Percentiles rank a stretch among this genome's conserved stretches.
phyloP scores from a whole-genome alignment of 2,113 vertebrate species.

The Epinephelus lanceolatus region DNA sequence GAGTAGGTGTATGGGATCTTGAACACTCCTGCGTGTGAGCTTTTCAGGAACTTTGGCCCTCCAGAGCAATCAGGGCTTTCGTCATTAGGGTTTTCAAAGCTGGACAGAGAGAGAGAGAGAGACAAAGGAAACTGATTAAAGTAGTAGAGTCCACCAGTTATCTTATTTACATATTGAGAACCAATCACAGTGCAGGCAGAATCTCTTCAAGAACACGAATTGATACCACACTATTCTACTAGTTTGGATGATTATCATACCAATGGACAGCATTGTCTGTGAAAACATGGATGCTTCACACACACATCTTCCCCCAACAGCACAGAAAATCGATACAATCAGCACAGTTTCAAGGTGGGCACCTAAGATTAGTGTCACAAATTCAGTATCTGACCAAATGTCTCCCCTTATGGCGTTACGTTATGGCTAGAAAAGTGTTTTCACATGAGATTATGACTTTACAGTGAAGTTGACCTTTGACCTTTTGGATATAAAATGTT shows the following conservation, averaged over 20 bases:
- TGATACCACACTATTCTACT: background rate
- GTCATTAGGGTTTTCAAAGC: slow-evolving; percentile 88
- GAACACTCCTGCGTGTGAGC: slow-evolving; percentile 85
- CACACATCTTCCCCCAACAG: no score
- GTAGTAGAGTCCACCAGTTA: background rate
- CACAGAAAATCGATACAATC: no score
- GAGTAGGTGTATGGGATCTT: slow-evolving; percentile 92
- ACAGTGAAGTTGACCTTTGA: no score
- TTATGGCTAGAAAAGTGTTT: no score
- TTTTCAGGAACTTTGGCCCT: slow-evolving; percentile 91
- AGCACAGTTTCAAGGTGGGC: no score
- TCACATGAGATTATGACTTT: no score
- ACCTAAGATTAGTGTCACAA: no score
- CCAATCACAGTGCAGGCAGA: background rate
- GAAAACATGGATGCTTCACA: no score
- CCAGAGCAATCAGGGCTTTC: slow-evolving; percentile 90
- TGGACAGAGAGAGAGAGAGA: slow-evolving; percentile 59
- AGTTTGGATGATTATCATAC: background rate
- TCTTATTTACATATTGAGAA: background rate
- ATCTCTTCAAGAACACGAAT: background rate
- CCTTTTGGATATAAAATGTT: no score
- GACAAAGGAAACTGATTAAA: background rate
- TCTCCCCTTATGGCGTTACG: no score
- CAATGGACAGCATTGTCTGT: background rate
- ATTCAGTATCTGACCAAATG: no score